A percentile compares a stretch with the other conserved stretches of the same genome.
These are phyloP conservation scores for Neoscelio sp. DNA, from an alignment of 2,888 invertebrate species.

Conservation along the genomic window DNA sequence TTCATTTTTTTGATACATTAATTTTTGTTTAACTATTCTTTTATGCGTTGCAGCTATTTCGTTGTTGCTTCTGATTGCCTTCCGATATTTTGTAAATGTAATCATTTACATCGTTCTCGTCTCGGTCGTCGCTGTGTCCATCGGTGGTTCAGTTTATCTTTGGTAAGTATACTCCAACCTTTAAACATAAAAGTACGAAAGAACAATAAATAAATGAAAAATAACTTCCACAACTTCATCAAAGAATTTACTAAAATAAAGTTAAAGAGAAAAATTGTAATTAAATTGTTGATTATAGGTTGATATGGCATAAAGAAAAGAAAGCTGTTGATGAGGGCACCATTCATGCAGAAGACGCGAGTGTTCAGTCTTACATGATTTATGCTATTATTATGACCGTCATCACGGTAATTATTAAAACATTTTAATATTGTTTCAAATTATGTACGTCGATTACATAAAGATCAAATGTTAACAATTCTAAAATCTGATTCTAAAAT, in stretches of 20 bases:
- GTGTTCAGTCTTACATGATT: slow-evolving; percentile 83
- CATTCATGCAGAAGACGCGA: slow-evolving; percentile 76
- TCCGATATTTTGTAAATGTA: slow-evolving; percentile 85
- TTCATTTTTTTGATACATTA: not conserved
- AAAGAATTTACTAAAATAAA: slow-evolving; percentile 8
- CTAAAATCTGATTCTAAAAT: too few relatives aligned
- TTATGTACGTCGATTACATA: not conserved
- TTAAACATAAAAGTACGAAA: slow-evolving; percentile 9
- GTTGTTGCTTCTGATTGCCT: slow-evolving; percentile 84
- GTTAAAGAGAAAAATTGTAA: not conserved
- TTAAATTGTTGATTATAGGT: slow-evolving; percentile 75
- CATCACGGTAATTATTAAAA: slow-evolving; percentile 82
- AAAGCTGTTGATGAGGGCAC: slow-evolving; percentile 71
- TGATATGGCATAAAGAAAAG: slow-evolving; percentile 82
- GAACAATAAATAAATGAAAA: not conserved
- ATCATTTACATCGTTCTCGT: slow-evolving; percentile 87
- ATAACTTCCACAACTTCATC: too few relatives aligned
- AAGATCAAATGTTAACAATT: not conserved
- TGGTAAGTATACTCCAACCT: slow-evolving; percentile 83
- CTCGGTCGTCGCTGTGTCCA: slow-evolving; percentile 84
- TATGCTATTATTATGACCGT: slow-evolving; percentile 86
- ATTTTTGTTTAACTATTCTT: not conserved
- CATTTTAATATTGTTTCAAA: slow-evolving; percentile 25
- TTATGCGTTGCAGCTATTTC: slow-evolving; percentile 86
- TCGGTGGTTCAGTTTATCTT: slow-evolving; percentile 85